phyloP scores from a whole-genome alignment of 92 coral and sea anemone species.

The Palythoa grandis region DNA sequence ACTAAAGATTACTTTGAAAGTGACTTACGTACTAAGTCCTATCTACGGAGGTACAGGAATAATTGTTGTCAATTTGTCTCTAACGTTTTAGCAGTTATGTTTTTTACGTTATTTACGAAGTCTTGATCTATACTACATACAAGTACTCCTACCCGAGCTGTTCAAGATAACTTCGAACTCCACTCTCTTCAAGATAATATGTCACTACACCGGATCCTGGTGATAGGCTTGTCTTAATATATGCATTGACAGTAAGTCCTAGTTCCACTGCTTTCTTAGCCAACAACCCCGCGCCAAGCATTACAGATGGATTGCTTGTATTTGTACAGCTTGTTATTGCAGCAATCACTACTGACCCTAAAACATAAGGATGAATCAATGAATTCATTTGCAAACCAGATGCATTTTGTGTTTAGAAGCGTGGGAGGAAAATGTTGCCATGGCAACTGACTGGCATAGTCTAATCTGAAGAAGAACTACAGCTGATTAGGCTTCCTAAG shows the following conservation, averaged over 20 bases:
- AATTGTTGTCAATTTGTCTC: not conserved
- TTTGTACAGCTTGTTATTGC: conserved; percentile 99
- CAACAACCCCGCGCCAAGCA: conserved; percentile 96
- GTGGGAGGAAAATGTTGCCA: not conserved
- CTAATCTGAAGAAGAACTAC: too few relatives aligned
- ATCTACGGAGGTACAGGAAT: too few relatives aligned
- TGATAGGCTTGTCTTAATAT: conserved; percentile 92
- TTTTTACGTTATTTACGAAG: not conserved
- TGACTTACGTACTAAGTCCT: too few relatives aligned
- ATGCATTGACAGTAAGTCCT: conserved; percentile 83
- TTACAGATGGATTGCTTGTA: conserved; percentile 98
- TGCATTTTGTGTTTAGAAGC: not conserved
- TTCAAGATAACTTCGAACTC: conserved; percentile 88
- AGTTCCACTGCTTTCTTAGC: conserved; percentile 93
- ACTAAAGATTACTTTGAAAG: too few relatives aligned
- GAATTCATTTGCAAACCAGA: not conserved
- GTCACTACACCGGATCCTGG: conserved; percentile 99
- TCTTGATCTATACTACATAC: not conserved
- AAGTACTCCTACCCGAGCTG: conserved; percentile 77
- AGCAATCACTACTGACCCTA: conserved; percentile 96
- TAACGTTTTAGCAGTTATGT: not conserved
- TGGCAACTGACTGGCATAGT: not conserved
- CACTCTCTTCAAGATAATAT: conserved; percentile 94
- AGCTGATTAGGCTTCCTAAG: too few relatives aligned
- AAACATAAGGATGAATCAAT: not conserved